A percentile compares a stretch with the other conserved stretches of the same genome.
Evolutionary conservation across 2,888 invertebrate species (phyloP).

Genomic region (Abrostola triplasia): DNA sequence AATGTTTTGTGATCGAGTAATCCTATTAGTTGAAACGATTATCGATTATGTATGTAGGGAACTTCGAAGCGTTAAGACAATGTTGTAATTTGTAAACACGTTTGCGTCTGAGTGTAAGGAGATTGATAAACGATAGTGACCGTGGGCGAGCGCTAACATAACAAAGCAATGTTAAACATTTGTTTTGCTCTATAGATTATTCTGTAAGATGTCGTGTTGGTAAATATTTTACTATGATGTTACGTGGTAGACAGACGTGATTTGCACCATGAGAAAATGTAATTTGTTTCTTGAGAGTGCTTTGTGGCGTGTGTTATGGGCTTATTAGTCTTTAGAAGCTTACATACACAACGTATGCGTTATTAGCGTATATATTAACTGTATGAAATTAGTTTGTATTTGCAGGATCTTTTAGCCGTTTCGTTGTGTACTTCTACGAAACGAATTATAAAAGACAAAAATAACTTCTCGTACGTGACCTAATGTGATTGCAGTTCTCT

Average conservation of each 20-base stretch:
- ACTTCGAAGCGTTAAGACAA: constrained; percentile 57
- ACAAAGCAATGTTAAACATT: constrained; percentile 76
- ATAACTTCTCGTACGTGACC: too few species aligned
- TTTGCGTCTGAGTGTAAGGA: constrained; percentile 63
- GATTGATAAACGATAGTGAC: constrained; percentile 72
- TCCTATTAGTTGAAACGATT: constrained; percentile 60
- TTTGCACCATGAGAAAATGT: constrained; percentile 65
- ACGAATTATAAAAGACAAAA: too few species aligned
- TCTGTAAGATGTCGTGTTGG: constrained; percentile 67
- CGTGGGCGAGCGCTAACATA: constrained; percentile 71
- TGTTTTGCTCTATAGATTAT: constrained; percentile 77
- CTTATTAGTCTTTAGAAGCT: constrained; percentile 20
- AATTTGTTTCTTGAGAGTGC: constrained; percentile 61
- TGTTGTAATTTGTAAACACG: constrained; percentile 62
- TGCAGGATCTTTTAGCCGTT: too few species aligned
- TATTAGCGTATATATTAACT: neutral
- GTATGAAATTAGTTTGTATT: too few species aligned
- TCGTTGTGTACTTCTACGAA: too few species aligned
- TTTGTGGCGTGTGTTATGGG: constrained; percentile 44
- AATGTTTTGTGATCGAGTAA: constrained; percentile 66
- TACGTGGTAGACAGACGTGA: constrained; percentile 67
- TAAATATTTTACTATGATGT: constrained; percentile 68
- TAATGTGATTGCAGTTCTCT: neutral
- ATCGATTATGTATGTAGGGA: constrained; percentile 55
- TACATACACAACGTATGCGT: neutral